phyloP scores from a whole-genome alignment of 2,113 vertebrate species.

The Peromyscus polionotus region DNA sequence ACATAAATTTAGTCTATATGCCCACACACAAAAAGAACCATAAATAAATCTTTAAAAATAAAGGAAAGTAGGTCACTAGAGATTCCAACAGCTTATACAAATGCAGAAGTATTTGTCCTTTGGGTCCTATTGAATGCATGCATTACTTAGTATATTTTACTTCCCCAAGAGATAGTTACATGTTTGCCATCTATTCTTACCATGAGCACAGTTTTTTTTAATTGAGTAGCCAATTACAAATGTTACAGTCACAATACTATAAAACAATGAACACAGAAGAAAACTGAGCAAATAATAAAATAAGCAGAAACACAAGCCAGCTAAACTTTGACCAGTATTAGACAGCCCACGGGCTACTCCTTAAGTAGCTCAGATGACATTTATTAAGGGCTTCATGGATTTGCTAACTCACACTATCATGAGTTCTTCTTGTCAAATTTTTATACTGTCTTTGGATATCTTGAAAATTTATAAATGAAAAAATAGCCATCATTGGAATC shows the following conservation, averaged over 20 bases:
- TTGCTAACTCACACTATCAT: not conserved
- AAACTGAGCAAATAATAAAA: conserved; percentile 9
- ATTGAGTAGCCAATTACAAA: not conserved
- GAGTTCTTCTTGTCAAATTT: not conserved
- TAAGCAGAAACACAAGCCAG: not conserved
- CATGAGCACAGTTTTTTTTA: not conserved
- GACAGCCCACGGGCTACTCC: fast-evolving
- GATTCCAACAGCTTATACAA: not conserved
- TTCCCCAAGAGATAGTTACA: not conserved
- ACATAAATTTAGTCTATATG: not conserved
- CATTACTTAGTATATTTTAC: not conserved
- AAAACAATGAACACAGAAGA: not conserved
- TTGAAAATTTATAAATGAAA: not conserved
- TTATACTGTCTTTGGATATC: not conserved
- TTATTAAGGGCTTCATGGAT: not conserved
- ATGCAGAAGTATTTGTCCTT: not conserved
- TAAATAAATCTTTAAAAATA: not conserved
- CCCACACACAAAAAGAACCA: not conserved
- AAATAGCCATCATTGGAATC: not conserved
- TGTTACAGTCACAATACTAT: not conserved
- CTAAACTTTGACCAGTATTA: not conserved
- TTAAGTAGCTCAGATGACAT: not conserved
- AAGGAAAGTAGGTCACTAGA: not conserved
- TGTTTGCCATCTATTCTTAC: not conserved
- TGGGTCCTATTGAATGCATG: not conserved